phyloP scores from a whole-genome alignment of 2,888 invertebrate species.

The Noctua comes region DNA sequence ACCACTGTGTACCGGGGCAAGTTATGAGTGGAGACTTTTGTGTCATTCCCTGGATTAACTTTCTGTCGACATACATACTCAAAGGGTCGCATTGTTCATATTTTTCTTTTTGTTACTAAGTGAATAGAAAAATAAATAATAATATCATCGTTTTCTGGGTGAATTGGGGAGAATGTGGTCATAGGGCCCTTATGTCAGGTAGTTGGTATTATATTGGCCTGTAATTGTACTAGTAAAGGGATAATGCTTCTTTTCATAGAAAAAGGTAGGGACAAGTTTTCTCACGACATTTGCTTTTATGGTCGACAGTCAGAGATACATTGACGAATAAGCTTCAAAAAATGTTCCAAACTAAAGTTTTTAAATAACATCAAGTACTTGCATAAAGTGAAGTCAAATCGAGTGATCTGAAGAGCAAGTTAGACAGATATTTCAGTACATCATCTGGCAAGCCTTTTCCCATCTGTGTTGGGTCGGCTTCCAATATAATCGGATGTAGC shows the following conservation, averaged over 20 bases:
- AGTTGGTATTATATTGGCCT: constrained; percentile 10
- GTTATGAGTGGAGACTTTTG: constrained; percentile 80
- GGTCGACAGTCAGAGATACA: background rate
- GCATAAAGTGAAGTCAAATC: too few relatives aligned
- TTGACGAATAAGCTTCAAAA: background rate
- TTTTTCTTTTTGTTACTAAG: constrained; percentile 53
- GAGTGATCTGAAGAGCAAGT: too few relatives aligned
- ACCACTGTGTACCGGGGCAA: constrained; percentile 71
- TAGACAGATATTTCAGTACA: background rate
- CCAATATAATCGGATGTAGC: background rate
- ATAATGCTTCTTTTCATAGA: background rate
- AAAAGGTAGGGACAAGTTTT: background rate
- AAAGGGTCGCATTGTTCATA: constrained; percentile 64
- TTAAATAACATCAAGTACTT: background rate
- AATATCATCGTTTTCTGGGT: constrained; percentile 25
- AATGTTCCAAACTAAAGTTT: background rate
- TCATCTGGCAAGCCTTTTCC: background rate
- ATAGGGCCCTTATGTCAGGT: constrained; percentile 4
- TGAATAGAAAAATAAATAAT: constrained; percentile 51
- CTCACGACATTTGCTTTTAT: background rate
- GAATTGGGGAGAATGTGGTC: constrained; percentile 28
- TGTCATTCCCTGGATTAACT: constrained; percentile 74
- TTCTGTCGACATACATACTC: constrained; percentile 70
- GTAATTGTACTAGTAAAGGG: constrained; percentile 17
- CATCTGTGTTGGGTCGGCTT: background rate